phyloP scores from a whole-genome alignment of 2,797 vertebrate species.

The Natrix natrix region DNA sequence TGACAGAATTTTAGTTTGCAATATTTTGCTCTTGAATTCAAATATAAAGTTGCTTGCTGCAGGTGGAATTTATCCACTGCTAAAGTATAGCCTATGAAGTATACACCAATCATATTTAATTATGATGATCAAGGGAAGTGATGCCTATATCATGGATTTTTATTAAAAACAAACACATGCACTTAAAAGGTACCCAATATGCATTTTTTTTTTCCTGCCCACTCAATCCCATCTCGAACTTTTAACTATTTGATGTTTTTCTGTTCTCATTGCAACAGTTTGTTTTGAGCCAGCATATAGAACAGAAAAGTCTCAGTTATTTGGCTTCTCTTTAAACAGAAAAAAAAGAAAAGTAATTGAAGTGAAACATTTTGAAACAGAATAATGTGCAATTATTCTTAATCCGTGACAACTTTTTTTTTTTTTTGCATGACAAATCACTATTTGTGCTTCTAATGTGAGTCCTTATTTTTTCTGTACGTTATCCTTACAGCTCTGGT shows the following conservation, averaged over 20 bases:
- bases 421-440: constrained; percentile 1
- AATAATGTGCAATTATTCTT: neutral
- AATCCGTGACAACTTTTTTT: neutral
- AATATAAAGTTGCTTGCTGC: neutral
- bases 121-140: neutral
- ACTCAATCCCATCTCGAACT: neutral
- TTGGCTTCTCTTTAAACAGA: neutral
- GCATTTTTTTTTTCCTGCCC: neutral
- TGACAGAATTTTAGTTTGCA: neutral
- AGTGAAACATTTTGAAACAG: neutral
- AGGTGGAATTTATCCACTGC: constrained; percentile 12
- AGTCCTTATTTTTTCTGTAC: neutral
- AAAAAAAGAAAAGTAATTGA: neutral
- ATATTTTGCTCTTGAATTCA: neutral
- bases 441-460: neutral
- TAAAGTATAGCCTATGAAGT: neutral
- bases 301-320: neutral
- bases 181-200: neutral
- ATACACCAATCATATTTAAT: neutral
- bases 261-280: neutral
- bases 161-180: neutral
- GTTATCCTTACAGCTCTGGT: neutral
- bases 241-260: neutral
- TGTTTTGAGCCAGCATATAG: neutral
- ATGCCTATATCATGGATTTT: neutral